Conservation (phyloP, 2,888 invertebrate species). For the Tanytarsus gracilentus region DNA sequence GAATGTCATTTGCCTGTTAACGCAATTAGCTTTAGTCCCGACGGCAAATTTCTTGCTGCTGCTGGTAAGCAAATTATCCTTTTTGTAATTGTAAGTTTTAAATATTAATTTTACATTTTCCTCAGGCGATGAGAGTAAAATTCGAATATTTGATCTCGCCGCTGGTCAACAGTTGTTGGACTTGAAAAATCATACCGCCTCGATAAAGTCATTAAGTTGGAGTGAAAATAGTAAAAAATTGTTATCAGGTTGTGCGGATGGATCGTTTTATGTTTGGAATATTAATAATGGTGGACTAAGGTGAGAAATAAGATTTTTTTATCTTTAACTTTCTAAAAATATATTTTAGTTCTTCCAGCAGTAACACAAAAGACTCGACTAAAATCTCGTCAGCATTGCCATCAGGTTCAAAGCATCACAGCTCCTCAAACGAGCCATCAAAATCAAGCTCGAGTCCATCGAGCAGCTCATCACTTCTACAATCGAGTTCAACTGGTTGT, state of each 20-base stretch:
- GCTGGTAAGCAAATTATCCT: constrained; percentile 50
- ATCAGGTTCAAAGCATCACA: not conserved
- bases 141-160: constrained; percentile 58
- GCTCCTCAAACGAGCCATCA: not conserved
- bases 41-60: constrained; percentile 74
- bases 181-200: constrained; percentile 50
- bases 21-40: constrained; percentile 72
- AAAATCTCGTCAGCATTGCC: not conserved
- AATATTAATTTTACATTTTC: constrained; percentile 5
- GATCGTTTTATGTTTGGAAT: constrained; percentile 58
- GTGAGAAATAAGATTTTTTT: constrained; percentile 25
- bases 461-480: not conserved
- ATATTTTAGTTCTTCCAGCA: constrained; percentile 7
- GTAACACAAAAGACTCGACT: constrained; percentile 24
- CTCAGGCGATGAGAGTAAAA: constrained; percentile 51
- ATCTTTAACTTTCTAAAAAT: not conserved
- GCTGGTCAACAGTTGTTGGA: constrained; percentile 51
- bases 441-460: not conserved
- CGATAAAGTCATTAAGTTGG: constrained; percentile 51
- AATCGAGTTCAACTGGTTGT: constrained; percentile 30
- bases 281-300: constrained; percentile 36
- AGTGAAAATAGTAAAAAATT: constrained; percentile 50
- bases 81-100: not conserved
- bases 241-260: constrained; percentile 60
- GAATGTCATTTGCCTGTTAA: constrained; percentile 69